These are phyloP conservation scores for Gymnodraco acuticeps DNA, from an alignment of 2,797 vertebrate species.

Conservation along the genomic window DNA sequence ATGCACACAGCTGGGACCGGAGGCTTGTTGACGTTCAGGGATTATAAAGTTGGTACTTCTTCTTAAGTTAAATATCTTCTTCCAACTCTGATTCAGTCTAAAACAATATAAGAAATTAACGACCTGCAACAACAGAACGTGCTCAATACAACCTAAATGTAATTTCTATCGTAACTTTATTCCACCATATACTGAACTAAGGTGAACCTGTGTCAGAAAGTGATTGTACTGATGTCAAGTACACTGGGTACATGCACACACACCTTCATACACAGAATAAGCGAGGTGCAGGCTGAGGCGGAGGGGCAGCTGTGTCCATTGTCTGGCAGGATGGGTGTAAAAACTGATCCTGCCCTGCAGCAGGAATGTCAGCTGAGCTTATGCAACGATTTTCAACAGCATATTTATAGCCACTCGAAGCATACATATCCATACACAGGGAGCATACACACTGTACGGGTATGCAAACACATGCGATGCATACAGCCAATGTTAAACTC, in stretches of 20 bases:
- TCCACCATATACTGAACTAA: not conserved
- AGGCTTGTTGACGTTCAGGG: too few species aligned
- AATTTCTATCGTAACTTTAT: not conserved
- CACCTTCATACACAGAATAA: constrained; percentile 19
- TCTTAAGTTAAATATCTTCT: too few species aligned
- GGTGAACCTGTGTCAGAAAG: not conserved
- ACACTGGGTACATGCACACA: not conserved
- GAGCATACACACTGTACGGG: not conserved
- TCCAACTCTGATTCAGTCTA: too few species aligned
- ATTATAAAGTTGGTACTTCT: too few species aligned
- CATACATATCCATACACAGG: constrained; percentile 37
- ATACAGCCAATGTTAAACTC: not conserved
- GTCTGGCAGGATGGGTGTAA: constrained; percentile 76
- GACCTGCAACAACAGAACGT: not conserved
- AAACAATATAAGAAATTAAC: not conserved
- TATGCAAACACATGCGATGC: not conserved
- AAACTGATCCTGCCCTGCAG: constrained; percentile 78
- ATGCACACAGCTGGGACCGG: too few species aligned
- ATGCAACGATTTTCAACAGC: constrained; percentile 69
- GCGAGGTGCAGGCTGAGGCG: constrained; percentile 13
- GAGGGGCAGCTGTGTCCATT: constrained; percentile 67
- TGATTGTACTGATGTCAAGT: constrained; percentile 6
- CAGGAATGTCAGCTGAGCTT: constrained; percentile 76
- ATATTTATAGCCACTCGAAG: constrained; percentile 77
- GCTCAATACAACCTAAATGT: not conserved